Evolutionary conservation across 2,797 vertebrate species (phyloP), one percentile per base, ranked within the genome.

Genomic region (Eospalax fontanierii): DNA sequence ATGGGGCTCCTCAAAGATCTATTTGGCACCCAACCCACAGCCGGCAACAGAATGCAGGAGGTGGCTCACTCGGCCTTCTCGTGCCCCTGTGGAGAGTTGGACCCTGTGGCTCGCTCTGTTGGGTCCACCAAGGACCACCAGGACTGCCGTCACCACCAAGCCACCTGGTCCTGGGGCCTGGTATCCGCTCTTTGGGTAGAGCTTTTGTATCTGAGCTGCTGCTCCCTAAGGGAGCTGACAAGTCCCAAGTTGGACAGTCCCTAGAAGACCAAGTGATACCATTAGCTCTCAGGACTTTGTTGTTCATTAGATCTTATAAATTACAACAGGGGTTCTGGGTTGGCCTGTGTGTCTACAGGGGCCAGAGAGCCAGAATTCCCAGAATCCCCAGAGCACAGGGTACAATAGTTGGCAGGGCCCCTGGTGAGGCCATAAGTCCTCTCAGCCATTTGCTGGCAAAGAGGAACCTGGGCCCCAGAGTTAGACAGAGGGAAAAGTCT

Each of bases 271-370:
- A 85, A 75, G 82, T 54, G 63, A 80, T 61, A 50, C 81, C 78
- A 66, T 66, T 68, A 30, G 40, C 33, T 66, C n/a, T 85, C 26
- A 10, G 85, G 40, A 74, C 90, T 95, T 89, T 88, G 26, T 74
- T 84, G 43, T 87, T 87, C 82, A 71, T 80, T 84, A 76, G 35
- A 74, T 33, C n/a, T 81, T 50, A 40, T 91, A 68, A 94, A 86
- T 91, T 73, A 84, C 35, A 75, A 6, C 15, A 40, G 59, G 38
- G 35, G 30, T 46, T 89, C 50, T 83, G 88, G 8, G 38, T 79
- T 96, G 86, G 82, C 63, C 50, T 38, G 68, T 91, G 26, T 93
- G 46, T 87, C 70, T 87, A 24, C 46, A 87, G 80, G 50, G 65
- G 35, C 38, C 81, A 85, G 43, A 88, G 66, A 89, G 35, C 79